Conservation (phyloP, 2,888 invertebrate genomes). For the Synergus umbraculus region DNA sequence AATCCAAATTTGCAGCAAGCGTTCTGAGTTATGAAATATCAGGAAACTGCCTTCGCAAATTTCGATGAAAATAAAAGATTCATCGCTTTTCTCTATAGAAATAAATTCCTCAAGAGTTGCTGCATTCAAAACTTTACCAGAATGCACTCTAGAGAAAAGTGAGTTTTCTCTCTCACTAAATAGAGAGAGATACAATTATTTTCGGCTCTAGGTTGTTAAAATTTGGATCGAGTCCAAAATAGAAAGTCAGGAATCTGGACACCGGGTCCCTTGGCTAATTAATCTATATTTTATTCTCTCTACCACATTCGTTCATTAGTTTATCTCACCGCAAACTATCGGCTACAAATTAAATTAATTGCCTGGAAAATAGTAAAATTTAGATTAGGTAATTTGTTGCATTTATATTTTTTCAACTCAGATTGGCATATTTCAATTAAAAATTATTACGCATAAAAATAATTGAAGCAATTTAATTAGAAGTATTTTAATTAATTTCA, state of each 20-base stretch:
- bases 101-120: not conserved
- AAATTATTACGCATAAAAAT: not conserved
- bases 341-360: not conserved
- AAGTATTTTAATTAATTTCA: not conserved
- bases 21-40: not conserved
- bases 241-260: not conserved
- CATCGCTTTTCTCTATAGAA: not conserved
- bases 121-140: constrained; percentile 11
- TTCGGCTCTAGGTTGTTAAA: constrained; percentile 11
- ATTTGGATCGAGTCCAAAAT: constrained; percentile 33
- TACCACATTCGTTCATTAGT: not conserved
- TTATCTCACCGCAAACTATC: not conserved
- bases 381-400: too few species aligned
- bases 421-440: not conserved
- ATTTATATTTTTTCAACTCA: too few species aligned
- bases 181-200: constrained; percentile 5
- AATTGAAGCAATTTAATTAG: not conserved
- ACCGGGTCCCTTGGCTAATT: constrained; percentile 6
- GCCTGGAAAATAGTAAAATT: too few species aligned
- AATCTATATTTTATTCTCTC: not conserved
- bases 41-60: constrained; percentile 1
- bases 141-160: constrained; percentile 4
- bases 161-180: not conserved
- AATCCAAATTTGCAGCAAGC: constrained; percentile 21
- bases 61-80: constrained; percentile 30